Conservation (phyloP, 2,797 vertebrate genomes). For the Hydrolagus colliei region DNA sequence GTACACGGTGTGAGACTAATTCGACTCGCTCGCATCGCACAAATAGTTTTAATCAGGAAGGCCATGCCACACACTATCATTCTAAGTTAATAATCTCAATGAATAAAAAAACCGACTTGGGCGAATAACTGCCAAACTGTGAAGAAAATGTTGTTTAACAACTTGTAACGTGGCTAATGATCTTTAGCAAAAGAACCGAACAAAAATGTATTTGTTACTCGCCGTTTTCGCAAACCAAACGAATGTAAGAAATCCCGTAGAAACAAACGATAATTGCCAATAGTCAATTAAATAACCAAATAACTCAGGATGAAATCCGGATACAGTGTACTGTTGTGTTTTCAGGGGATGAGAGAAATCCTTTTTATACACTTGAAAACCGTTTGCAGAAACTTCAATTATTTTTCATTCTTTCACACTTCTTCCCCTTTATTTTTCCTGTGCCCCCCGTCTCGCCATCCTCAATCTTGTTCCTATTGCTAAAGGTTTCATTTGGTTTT, state of each 20-base stretch:
- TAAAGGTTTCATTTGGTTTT: too few species aligned
- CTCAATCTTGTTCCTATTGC: too few species aligned
- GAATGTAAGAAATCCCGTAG: background rate
- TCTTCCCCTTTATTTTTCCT: background rate
- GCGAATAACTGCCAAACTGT: background rate
- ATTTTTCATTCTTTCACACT: background rate
- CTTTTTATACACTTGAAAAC: conserved; percentile 12
- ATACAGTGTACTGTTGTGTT: too few species aligned
- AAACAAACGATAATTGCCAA: background rate
- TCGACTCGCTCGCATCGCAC: background rate
- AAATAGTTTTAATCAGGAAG: background rate
- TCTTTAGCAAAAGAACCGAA: background rate
- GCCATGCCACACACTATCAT: background rate
- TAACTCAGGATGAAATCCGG: background rate
- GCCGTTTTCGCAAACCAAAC: background rate
- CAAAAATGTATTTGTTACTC: background rate
- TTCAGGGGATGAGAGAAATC: background rate
- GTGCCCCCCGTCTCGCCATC: too few species aligned
- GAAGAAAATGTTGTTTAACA: conserved; percentile 8
- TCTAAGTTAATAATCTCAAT: background rate
- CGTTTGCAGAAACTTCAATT: background rate
- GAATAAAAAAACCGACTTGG: background rate
- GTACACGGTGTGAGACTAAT: background rate
- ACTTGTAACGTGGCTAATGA: background rate
- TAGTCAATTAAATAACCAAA: background rate